Percentiles rank a stretch among this genome's conserved stretches.
These are phyloP conservation scores for Mellivora capensis DNA, from an alignment of 2,113 vertebrate genomes.

Conservation along the genomic window DNA sequence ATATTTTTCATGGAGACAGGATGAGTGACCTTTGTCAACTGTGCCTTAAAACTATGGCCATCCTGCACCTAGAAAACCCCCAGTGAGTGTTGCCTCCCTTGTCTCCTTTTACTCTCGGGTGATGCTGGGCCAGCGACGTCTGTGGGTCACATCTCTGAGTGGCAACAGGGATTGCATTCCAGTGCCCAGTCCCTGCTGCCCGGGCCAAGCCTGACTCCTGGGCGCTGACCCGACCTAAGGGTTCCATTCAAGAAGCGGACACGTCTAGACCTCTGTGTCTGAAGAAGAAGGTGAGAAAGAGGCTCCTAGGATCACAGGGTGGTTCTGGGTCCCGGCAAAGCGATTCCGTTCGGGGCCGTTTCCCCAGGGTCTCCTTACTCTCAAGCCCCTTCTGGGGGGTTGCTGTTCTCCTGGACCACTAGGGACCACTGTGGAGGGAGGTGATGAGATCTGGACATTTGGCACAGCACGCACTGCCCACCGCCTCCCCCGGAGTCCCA, in stretches of 20 bases:
- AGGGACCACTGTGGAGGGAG: background rate
- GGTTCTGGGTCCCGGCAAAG: background rate
- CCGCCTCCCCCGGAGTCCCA: background rate
- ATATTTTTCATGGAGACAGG: background rate
- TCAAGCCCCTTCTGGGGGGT: background rate
- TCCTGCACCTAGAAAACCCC: fast-evolving
- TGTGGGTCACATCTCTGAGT: background rate
- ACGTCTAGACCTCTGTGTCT: background rate
- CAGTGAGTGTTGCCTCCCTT: fast-evolving
- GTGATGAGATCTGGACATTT: background rate
- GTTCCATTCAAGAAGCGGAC: background rate
- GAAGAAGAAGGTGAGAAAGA: background rate
- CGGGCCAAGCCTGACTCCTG: background rate
- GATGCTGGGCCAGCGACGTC: fast-evolving
- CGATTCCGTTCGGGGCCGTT: fast-evolving
- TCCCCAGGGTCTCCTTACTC: background rate
- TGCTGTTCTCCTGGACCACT: background rate
- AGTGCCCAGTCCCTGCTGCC: background rate
- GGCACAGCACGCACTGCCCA: fast-evolving
- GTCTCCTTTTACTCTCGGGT: too few relatives aligned
- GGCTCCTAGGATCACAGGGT: too few relatives aligned
- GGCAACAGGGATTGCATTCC: too few relatives aligned
- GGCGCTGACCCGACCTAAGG: background rate
- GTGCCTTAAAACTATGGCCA: background rate
- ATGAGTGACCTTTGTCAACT: background rate